Base-by-base conservation (phyloP, 2,888 invertebrate species). In the Halictus quadricinctus region DNA sequence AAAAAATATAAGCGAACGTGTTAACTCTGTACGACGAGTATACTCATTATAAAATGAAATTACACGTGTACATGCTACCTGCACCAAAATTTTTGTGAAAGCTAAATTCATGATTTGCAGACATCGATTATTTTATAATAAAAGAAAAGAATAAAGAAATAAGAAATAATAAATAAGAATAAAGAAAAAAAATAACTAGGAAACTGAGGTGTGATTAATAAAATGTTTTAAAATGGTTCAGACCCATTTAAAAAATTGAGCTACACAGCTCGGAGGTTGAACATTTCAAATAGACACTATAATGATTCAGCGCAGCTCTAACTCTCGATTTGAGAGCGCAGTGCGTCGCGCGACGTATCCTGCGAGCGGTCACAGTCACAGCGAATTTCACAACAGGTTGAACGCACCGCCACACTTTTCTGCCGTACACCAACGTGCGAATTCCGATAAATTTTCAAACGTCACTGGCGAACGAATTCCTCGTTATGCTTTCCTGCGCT, bases 321-420 rank as follows among this genome's bases (percentile, higher is more conserved):
- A 58, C 58, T 58, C 12, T 58, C 58, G 58, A 58, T 58, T n/a
- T n/a, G n/a, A 58, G 58, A 58, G n/a, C n/a, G 12, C 58, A 58
- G n/a, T 54, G 54, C 54, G 54, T 58, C 58, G 58, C 58, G 58
- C 58, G 58, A 58, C 25, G 64, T 81, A 82, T 43, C 76, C 15
- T 69, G 69, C 73, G 72, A 43, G 72, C 75, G 54, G 54, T 72
- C 66, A 29, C 66, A 78, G 79, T 25, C 76, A 78, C 72, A 48
- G 73, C 36, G 72, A 85, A 86, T 90, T 85, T 88, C 87, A 80
- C 87, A 82, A 87, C 79, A 81, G 81, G 72, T 75, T 82, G 80
- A 82, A 79, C 72, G 81, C 75, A 78, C 75, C 72, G 72, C 82
- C 81, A 79, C 76, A 81, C 81, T 85, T 86, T 86, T 87, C 86